phyloP scores from a whole-genome alignment of 2,888 invertebrate genomes.

The Lasiommata megera region DNA sequence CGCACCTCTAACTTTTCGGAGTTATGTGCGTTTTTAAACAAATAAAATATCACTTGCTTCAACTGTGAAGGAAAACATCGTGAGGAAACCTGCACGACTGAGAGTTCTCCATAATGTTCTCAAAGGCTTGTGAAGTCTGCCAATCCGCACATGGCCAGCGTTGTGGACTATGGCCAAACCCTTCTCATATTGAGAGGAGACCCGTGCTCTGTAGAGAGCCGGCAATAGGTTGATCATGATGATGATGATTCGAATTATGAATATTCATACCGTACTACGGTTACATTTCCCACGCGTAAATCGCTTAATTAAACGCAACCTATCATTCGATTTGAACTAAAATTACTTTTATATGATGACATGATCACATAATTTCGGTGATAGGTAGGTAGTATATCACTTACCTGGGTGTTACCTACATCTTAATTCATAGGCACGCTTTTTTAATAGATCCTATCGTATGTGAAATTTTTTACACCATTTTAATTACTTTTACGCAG shows the following conservation, averaged over 20 bases:
- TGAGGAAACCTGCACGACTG: no score
- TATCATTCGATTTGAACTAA: slow-evolving; percentile 68
- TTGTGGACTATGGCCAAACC: no score
- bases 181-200: no score
- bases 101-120: no score
- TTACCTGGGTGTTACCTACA: slow-evolving; percentile 41
- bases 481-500: slow-evolving; percentile 44
- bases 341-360: slow-evolving; percentile 69
- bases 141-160: no score
- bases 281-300: slow-evolving; percentile 35
- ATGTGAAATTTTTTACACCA: slow-evolving; percentile 40
- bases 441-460: slow-evolving; percentile 21
- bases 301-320: slow-evolving; percentile 33
- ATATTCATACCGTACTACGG: slow-evolving; percentile 44
- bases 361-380: slow-evolving; percentile 59
- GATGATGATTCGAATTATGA: slow-evolving; percentile 53
- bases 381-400: background rate
- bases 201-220: no score
- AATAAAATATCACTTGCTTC: no score
- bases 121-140: no score
- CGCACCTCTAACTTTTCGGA: no score
- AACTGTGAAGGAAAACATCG: no score
- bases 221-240: no score
- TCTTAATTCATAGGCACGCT: slow-evolving; percentile 37
- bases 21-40: no score